A percentile compares a stretch with the other conserved stretches of the same genome.
phyloP scores from a whole-genome alignment of 2,888 invertebrate genomes.

The Pammene aurita region DNA sequence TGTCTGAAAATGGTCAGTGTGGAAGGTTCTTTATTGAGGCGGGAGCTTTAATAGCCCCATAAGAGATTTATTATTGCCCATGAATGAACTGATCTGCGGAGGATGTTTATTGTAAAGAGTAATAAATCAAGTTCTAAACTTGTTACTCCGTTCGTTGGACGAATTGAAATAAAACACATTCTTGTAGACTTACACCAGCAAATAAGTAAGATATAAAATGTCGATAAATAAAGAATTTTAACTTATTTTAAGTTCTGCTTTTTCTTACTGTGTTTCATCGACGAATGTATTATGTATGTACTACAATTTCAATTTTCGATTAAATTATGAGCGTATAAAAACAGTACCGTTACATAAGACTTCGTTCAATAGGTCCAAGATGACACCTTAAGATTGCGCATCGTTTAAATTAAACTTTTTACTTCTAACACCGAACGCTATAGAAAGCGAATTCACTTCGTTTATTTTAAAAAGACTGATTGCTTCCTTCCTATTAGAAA shows the following conservation, averaged over 20 bases:
- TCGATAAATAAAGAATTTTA: background rate
- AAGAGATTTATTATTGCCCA: slow-evolving; percentile 52
- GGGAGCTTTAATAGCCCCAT: slow-evolving; percentile 49
- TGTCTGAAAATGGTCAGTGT: slow-evolving; percentile 31
- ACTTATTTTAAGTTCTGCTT: too few relatives aligned
- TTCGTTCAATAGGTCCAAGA: slow-evolving; percentile 26
- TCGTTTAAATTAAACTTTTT: slow-evolving; percentile 49
- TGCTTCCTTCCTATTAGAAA: slow-evolving; percentile 63
- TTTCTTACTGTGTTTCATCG: too few relatives aligned
- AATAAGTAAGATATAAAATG: slow-evolving; percentile 27
- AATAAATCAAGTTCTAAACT: slow-evolving; percentile 51
- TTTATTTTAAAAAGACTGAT: slow-evolving; percentile 50
- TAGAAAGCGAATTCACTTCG: slow-evolving; percentile 51
- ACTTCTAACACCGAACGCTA: slow-evolving; percentile 45
- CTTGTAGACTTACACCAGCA: slow-evolving; percentile 42
- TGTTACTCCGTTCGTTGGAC: slow-evolving; percentile 49
- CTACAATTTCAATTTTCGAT: background rate
- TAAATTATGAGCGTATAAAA: background rate
- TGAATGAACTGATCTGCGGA: slow-evolving; percentile 49
- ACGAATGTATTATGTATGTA: too few relatives aligned
- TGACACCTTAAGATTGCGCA: slow-evolving; percentile 43
- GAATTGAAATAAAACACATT: slow-evolving; percentile 44
- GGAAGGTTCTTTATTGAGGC: slow-evolving; percentile 42
- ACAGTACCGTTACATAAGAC: slow-evolving; percentile 9
- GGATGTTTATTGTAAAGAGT: slow-evolving; percentile 48